These are phyloP conservation scores for Augochlora pura DNA, from an alignment of 1,140 invertebrate species.

Conservation along the genomic window DNA sequence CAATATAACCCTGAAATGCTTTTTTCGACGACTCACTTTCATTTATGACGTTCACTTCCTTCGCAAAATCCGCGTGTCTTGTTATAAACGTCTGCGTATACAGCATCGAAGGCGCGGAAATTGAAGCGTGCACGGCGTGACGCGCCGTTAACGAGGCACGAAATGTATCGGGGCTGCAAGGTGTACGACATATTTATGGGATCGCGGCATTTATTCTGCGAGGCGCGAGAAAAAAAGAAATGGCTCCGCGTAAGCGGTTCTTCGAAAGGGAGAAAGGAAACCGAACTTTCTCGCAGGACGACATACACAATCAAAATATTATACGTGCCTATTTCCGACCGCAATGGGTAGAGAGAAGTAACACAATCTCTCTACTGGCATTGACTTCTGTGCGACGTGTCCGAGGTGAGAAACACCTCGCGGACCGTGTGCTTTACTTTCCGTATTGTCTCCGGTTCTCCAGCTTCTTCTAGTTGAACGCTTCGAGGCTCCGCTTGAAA, in stretches of 20 bases:
- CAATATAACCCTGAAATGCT: not conserved
- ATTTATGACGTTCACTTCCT: not conserved
- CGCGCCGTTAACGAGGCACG: not conserved
- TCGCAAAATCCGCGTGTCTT: too few relatives aligned
- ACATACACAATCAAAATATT: constrained; percentile 54
- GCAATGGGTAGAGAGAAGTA: constrained; percentile 19
- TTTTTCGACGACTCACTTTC: not conserved
- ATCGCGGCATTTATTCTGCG: not conserved
- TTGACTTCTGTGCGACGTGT: constrained; percentile 17
- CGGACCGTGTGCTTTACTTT: not conserved
- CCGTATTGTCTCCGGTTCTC: not conserved
- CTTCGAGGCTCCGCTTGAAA: constrained; percentile 7
- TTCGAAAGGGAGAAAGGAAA: constrained; percentile 49
- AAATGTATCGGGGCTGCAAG: not conserved
- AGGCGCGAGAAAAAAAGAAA: too few relatives aligned
- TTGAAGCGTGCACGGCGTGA: not conserved
- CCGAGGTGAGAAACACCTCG: not conserved
- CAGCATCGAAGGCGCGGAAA: not conserved
- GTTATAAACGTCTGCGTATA: too few relatives aligned
- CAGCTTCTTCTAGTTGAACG: constrained; percentile 9
- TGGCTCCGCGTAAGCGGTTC: constrained; percentile 20
- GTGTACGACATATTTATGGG: not conserved
- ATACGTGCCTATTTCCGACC: constrained; percentile 28
- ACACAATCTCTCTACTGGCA: constrained; percentile 34
- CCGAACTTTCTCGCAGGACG: constrained; percentile 49